phyloP scores from a whole-genome alignment of 2,888 invertebrate genomes.

The Athetis lepigone region DNA sequence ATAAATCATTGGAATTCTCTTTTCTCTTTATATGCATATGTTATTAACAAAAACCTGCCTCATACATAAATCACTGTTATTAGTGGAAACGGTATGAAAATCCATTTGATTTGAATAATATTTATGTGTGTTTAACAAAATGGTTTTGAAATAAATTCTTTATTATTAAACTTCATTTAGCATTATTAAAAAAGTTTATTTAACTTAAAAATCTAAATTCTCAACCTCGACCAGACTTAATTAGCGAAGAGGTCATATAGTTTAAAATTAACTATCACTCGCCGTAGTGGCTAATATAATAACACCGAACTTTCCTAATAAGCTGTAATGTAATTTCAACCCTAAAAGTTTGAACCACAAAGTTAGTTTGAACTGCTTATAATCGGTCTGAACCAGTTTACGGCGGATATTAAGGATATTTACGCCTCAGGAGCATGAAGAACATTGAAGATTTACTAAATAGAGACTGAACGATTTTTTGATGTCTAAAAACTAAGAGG shows the following conservation, averaged over 20 bases:
- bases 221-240: conserved; percentile 1
- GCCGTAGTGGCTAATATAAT: conserved; percentile 39
- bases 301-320: conserved; percentile 43
- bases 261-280: conserved; percentile 31
- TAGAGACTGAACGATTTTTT: background rate
- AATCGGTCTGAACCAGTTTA: conserved; percentile 26
- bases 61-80: too few relatives aligned
- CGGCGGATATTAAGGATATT: conserved; percentile 30
- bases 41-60: too few relatives aligned
- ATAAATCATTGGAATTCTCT: too few relatives aligned
- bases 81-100: too few relatives aligned
- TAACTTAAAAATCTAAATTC: background rate
- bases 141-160: too few relatives aligned
- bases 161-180: too few relatives aligned
- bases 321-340: conserved; percentile 43
- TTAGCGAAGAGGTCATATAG: conserved; percentile 13
- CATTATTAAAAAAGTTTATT: background rate
- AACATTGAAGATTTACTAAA: background rate
- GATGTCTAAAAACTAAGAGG: too few relatives aligned
- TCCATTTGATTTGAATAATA: too few relatives aligned
- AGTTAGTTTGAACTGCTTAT: conserved; percentile 35
- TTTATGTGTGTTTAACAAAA: too few relatives aligned
- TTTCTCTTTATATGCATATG: too few relatives aligned
- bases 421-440: conserved; percentile 5
- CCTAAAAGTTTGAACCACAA: conserved; percentile 35